These are phyloP conservation scores for Azemiops feae DNA, from an alignment of 2,113 vertebrate species.

Conservation along the genomic window DNA sequence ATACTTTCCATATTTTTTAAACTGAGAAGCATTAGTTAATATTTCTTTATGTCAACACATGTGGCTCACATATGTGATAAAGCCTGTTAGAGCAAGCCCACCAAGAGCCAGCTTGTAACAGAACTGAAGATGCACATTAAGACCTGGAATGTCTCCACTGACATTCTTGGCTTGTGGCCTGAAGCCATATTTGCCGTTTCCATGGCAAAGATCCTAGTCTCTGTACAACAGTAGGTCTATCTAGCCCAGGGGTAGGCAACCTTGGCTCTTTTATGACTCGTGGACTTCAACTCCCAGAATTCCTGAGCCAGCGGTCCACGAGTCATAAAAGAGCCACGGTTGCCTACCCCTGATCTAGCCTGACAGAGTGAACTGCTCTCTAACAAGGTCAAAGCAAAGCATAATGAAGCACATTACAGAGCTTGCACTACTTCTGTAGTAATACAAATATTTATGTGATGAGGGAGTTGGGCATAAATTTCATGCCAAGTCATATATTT, in stretches of 20 bases:
- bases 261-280: too few species aligned
- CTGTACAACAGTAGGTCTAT: slow-evolving; percentile 57
- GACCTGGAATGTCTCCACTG: slow-evolving; percentile 57
- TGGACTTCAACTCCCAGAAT: too few species aligned
- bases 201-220: slow-evolving; percentile 64
- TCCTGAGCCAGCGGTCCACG: too few species aligned
- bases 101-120: slow-evolving; percentile 52
- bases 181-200: slow-evolving; percentile 63
- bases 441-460: background rate
- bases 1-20: background rate
- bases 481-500: background rate
- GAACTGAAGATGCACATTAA: slow-evolving; percentile 47
- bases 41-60: background rate
- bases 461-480: background rate
- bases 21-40: background rate
- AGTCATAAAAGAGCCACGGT: too few species aligned
- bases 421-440: background rate
- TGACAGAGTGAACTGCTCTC: slow-evolving; percentile 38
- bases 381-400: background rate
- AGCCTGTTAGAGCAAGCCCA: slow-evolving; percentile 4
- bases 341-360: too few species aligned
- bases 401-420: background rate
- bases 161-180: slow-evolving; percentile 59
- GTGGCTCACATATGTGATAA: slow-evolving; percentile 42
- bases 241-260: too few species aligned